Conservation (phyloP, 2,888 invertebrate species). For the Napeogenes inachia region DNA sequence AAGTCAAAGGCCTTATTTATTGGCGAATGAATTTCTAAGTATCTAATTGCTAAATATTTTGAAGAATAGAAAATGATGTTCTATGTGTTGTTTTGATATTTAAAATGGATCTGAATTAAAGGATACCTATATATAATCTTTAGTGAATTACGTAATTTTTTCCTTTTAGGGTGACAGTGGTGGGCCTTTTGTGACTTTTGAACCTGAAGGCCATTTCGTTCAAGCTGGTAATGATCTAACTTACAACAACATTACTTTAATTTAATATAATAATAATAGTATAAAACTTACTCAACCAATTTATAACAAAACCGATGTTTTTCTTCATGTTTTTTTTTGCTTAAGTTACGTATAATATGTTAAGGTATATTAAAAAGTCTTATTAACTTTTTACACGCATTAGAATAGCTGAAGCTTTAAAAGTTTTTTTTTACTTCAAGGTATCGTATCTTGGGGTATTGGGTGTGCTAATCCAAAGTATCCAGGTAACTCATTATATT, state of each 20-base stretch:
- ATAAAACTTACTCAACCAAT: not conserved
- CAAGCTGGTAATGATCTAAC: conserved; percentile 71
- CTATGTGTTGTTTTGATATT: too few species aligned
- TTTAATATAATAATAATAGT: not conserved
- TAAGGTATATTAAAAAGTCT: too few species aligned
- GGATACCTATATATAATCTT: too few species aligned
- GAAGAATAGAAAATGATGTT: too few species aligned
- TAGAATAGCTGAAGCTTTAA: not conserved
- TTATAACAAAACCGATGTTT: too few species aligned
- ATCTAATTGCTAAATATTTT: not conserved
- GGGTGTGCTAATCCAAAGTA: conserved; percentile 78
- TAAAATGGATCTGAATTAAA: too few species aligned
- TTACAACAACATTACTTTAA: not conserved
- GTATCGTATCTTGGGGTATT: conserved; percentile 82
- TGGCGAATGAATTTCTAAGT: not conserved
- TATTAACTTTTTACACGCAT: too few species aligned
- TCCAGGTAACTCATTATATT: conserved; percentile 52
- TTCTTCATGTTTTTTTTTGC: too few species aligned
- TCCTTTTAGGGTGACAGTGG: conserved; percentile 81
- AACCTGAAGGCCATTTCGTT: conserved; percentile 74
- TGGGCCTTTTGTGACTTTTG: conserved; percentile 77
- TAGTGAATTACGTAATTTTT: not conserved
- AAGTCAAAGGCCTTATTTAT: not conserved
- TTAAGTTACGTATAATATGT: too few species aligned
- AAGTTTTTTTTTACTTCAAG: conserved; percentile 47